Percentiles rank a stretch among this genome's conserved stretches.
These are phyloP conservation scores for Pheosia gnoma DNA, from an alignment of 2,888 invertebrate genomes.

Conservation along the genomic window DNA sequence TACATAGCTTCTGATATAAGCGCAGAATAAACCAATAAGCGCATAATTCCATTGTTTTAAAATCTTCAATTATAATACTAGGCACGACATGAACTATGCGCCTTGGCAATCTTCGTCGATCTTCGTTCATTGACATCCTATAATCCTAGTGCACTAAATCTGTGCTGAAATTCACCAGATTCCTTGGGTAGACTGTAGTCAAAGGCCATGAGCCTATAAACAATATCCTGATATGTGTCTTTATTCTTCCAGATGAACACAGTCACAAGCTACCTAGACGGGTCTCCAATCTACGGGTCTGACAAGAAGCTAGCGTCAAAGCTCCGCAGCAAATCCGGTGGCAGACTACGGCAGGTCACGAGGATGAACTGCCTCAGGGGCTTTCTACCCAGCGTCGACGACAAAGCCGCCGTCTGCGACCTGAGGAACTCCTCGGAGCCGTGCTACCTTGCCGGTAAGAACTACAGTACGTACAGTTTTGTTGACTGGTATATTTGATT, in stretches of 20 bases:
- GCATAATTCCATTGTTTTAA: too few relatives aligned
- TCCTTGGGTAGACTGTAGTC: too few relatives aligned
- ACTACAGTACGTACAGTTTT: neutral
- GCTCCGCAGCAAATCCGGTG: constrained; percentile 70
- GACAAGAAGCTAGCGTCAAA: constrained; percentile 62
- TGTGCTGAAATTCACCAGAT: too few relatives aligned
- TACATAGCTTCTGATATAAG: too few relatives aligned
- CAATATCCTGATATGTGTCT: neutral
- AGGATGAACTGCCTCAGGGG: constrained; percentile 56
- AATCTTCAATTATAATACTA: too few relatives aligned
- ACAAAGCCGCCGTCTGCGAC: constrained; percentile 68
- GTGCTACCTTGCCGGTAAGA: constrained; percentile 75
- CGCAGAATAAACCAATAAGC: too few relatives aligned
- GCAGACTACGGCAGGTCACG: constrained; percentile 66
- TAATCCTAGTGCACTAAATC: too few relatives aligned
- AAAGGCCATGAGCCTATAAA: too few relatives aligned
- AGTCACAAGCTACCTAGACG: constrained; percentile 84
- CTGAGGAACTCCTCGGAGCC: constrained; percentile 68
- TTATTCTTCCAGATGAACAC: constrained; percentile 85
- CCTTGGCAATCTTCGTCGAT: too few relatives aligned
- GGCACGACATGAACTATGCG: too few relatives aligned
- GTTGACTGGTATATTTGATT: neutral
- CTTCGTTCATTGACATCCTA: too few relatives aligned
- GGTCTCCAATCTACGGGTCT: constrained; percentile 80
- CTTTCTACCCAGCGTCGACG: constrained; percentile 70